Evolutionary conservation across 2,797 vertebrate genomes (phyloP), one percentile per base, ranked within the genome.

Genomic region (Gymnothorax reevesii): DNA sequence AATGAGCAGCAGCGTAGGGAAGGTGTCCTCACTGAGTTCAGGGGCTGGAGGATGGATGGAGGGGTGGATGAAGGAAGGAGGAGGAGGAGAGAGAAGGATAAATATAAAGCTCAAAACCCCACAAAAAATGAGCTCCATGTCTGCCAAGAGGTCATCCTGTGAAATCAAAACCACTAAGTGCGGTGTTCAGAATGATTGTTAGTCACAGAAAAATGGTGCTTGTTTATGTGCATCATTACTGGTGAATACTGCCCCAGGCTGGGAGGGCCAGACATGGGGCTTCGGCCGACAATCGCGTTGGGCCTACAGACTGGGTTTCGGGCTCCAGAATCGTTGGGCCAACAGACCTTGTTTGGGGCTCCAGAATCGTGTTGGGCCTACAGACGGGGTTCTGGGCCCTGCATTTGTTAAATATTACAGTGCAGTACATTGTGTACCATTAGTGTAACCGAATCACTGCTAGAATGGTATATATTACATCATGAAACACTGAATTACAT

Each of bases 1-100:
- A 75, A 99, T 98, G 82, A 99, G 87, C 22, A 99, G 96, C 83
- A 99, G 93, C 0, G 97, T 98, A 1, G 98, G 97, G 87, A 99
- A 97, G 0, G 98, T 96, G 89, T 98, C 97, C 84, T 98, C 98
- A 85, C 94, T 97, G 86, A 99, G 96, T 91, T 99, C 98, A 83
- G 97, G 96, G 92, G 96, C 98, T 99, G 88, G 54, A 92, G 22
- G 27, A 59, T 79, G 57, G 27, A 27, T 59, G 60, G 20, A 62
- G 15, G 60, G 13, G 4, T 15, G 60, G 13, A 62, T 13, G 13
- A 20, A 62, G 10, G 20, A 22, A 64, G 7, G 20, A 17, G 7
- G 71, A 6, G 12, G 57, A 17, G 92, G 88, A 75, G 66, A 87
- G 7, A 57, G 2, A 82, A 57, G 57, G 52, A 77, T 15, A 27